Conservation (phyloP, 2,888 invertebrate species). For the Heliconius cydno region DNA sequence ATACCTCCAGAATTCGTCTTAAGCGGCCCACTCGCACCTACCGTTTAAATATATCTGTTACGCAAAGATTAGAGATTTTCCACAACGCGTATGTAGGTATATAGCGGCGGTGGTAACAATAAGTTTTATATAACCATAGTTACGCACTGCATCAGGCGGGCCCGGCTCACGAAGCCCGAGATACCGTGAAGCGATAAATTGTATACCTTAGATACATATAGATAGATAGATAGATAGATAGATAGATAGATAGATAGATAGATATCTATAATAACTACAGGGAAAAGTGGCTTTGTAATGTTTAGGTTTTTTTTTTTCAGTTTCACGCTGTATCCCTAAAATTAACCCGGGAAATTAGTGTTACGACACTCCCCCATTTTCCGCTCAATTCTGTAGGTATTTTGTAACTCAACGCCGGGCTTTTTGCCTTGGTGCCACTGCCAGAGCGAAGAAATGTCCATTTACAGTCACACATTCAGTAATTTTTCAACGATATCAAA, state of each 20-base stretch:
- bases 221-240: neutral
- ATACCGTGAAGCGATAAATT: conserved; percentile 37
- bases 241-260: neutral
- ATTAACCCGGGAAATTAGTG: too few relatives aligned
- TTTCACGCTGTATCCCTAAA: too few relatives aligned
- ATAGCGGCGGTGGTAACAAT: conserved; percentile 34
- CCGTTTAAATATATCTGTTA: neutral
- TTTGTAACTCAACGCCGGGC: too few relatives aligned
- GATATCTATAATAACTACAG: neutral
- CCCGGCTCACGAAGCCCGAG: conserved; percentile 22
- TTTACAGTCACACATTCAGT: too few relatives aligned
- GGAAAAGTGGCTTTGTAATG: neutral
- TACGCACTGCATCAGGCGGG: conserved; percentile 33
- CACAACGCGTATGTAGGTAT: neutral
- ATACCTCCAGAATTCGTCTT: too few relatives aligned
- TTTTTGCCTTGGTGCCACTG: too few relatives aligned
- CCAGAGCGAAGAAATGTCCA: too few relatives aligned
- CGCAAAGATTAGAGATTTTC: conserved; percentile 25
- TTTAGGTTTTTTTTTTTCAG: neutral
- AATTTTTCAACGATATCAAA: neutral
- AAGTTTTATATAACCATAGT: conserved; percentile 39
- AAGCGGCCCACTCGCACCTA: too few relatives aligned
- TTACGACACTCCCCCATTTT: neutral
- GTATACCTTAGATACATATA: neutral
- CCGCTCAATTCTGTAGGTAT: too few relatives aligned